These are phyloP conservation scores for Tauraco hartlaubi DNA, from an alignment of 2,797 vertebrate species.

Conservation along the genomic window DNA sequence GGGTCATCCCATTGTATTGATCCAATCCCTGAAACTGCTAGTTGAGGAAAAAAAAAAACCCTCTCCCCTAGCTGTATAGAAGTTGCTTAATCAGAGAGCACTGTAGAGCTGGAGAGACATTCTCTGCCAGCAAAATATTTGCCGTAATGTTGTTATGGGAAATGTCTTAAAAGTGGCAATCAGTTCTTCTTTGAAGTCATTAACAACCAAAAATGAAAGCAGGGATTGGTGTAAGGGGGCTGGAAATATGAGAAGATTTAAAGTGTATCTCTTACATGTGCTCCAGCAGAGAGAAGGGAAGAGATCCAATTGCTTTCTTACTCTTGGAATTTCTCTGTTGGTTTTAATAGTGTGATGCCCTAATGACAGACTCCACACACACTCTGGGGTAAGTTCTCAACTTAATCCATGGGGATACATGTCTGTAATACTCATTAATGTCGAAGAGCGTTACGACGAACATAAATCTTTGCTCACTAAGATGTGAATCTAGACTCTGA, in stretches of 20 bases:
- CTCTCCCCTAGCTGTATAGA: not conserved
- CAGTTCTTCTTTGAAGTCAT: conserved; percentile 24
- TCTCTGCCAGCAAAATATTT: not conserved
- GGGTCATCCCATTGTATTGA: not conserved
- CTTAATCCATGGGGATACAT: conserved; percentile 47
- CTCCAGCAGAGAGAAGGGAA: conserved; percentile 20
- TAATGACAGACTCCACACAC: conserved; percentile 57
- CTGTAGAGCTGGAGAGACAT: not conserved
- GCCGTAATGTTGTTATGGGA: conserved; percentile 2
- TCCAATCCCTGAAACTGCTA: not conserved
- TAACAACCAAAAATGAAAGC: not conserved
- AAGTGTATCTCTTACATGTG: conserved; percentile 29
- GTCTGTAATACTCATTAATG: conserved; percentile 69
- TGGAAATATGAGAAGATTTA: not conserved
- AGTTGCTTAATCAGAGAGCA: not conserved
- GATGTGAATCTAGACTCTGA: conserved; percentile 57
- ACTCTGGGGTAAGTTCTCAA: conserved; percentile 59
- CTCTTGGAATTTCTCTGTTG: conserved; percentile 52
- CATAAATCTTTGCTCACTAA: conserved; percentile 61
- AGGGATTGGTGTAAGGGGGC: not conserved
- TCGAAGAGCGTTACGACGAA: conserved; percentile 5
- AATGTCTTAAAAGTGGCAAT: conserved; percentile 23
- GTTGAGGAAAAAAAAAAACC: not conserved
- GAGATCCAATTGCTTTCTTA: conserved; percentile 40
- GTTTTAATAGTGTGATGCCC: conserved; percentile 49